Percentiles rank a stretch among this genome's conserved stretches.
Evolutionary conservation across 2,888 invertebrate species (phyloP).

Genomic region (Ramazzottius varieornatus): DNA sequence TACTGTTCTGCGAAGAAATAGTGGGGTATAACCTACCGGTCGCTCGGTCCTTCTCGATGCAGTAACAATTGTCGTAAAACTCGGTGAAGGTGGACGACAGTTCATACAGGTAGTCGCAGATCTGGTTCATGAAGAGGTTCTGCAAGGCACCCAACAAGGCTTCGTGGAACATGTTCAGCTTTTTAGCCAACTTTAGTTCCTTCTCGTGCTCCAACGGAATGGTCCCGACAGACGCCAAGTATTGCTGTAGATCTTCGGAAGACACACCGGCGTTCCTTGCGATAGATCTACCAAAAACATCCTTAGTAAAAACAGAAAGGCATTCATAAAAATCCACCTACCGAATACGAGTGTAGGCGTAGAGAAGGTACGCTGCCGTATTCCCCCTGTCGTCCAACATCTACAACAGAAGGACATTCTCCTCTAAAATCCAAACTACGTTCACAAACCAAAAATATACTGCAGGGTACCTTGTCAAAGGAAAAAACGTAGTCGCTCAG

Average conservation of each 20-base stretch:
- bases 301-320: constrained; percentile 34
- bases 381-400: constrained; percentile 98
- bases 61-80: constrained; percentile 91
- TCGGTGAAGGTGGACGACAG: constrained; percentile 73
- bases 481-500: constrained; percentile 86
- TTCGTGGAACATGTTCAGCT: constrained; percentile 56
- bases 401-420: constrained; percentile 18
- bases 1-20: constrained; percentile 3
- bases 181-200: constrained; percentile 77
- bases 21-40: constrained; percentile 21
- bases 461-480: constrained; percentile 55
- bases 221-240: constrained; percentile 30
- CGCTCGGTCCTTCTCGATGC: constrained; percentile 60
- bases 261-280: constrained; percentile 23
- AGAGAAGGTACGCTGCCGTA: constrained; percentile 85
- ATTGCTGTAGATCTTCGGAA: constrained; percentile 30
- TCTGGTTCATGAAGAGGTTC: constrained; percentile 51
- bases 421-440: no score
- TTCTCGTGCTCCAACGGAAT: constrained; percentile 56
- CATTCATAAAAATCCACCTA: constrained; percentile 41
- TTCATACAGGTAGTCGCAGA: constrained; percentile 88
- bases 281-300: constrained; percentile 21
- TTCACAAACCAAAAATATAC: no score
- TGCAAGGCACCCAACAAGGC: constrained; percentile 49
- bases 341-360: constrained; percentile 72